These are phyloP conservation scores for Eupleurogrammus muticus DNA, from an alignment of 2,797 vertebrate species.

Conservation along the genomic window DNA sequence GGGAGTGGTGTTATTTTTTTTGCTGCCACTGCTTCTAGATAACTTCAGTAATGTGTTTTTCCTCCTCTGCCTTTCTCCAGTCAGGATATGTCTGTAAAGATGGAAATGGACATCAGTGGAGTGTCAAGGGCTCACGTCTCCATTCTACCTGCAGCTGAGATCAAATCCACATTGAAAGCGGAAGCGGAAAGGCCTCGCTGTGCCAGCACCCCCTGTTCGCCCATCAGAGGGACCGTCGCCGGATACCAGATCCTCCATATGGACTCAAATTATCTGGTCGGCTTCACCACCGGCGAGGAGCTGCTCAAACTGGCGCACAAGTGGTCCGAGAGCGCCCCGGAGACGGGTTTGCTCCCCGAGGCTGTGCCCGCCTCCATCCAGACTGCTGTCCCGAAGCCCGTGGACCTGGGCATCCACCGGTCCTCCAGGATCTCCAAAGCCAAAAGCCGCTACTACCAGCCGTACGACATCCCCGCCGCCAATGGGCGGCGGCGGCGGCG, in stretches of 20 bases:
- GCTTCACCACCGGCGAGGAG: constrained; percentile 96
- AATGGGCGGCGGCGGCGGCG: constrained; percentile 90
- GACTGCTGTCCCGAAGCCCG: constrained; percentile 80
- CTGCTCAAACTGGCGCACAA: constrained; percentile 93
- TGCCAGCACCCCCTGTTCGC: constrained; percentile 95
- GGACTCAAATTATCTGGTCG: constrained; percentile 97
- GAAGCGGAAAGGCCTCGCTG: constrained; percentile 92
- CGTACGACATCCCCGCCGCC: constrained; percentile 92
- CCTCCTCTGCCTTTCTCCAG: constrained; percentile 21
- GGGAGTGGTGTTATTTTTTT: neutral
- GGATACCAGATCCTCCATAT: constrained; percentile 98
- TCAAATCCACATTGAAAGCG: constrained; percentile 82
- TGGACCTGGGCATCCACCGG: constrained; percentile 86
- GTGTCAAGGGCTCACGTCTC: constrained; percentile 86
- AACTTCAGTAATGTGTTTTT: constrained; percentile 5
- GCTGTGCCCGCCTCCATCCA: constrained; percentile 68
- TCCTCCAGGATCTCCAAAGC: constrained; percentile 90
- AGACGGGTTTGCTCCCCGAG: constrained; percentile 85
- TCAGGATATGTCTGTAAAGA: constrained; percentile 84
- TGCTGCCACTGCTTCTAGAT: neutral
- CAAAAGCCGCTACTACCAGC: constrained; percentile 93
- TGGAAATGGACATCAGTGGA: constrained; percentile 93
- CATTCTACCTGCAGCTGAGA: constrained; percentile 86
- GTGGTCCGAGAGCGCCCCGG: constrained; percentile 81
- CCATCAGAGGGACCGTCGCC: constrained; percentile 89